A percentile compares a stretch with the other conserved stretches of the same genome.
Conservation (phyloP, 2,888 invertebrate species). For the Thera obeliscata region DNA sequence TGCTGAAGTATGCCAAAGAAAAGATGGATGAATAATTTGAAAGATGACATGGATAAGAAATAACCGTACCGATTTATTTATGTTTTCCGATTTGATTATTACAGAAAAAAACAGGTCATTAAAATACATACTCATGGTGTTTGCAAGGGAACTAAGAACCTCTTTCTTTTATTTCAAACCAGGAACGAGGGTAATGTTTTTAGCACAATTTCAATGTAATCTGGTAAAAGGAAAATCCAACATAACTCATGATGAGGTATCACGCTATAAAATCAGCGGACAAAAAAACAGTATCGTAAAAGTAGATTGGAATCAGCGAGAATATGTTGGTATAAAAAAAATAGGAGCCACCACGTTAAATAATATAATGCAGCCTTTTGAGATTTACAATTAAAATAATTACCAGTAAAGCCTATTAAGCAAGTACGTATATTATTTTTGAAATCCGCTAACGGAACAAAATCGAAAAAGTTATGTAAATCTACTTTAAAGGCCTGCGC, state of each 20-base stretch:
- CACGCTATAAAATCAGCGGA: slow-evolving; percentile 29
- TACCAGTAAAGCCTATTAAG: too few relatives aligned
- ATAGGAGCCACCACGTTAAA: slow-evolving; percentile 1
- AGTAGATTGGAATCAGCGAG: slow-evolving; percentile 24
- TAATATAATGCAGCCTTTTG: background rate
- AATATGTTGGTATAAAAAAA: slow-evolving; percentile 9
- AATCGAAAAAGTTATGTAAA: too few relatives aligned
- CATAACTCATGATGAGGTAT: slow-evolving; percentile 38
- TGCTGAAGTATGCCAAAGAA: too few relatives aligned
- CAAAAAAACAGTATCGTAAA: slow-evolving; percentile 35
- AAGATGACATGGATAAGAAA: too few relatives aligned
- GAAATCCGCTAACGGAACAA: too few relatives aligned
- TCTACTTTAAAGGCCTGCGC: too few relatives aligned
- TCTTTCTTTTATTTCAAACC: background rate
- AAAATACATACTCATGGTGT: background rate
- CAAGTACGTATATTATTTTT: too few relatives aligned
- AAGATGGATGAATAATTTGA: too few relatives aligned
- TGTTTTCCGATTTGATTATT: too few relatives aligned
- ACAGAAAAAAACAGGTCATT: background rate
- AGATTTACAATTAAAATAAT: too few relatives aligned
- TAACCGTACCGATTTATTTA: too few relatives aligned
- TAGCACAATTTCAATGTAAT: slow-evolving; percentile 24
- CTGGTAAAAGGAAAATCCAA: slow-evolving; percentile 34
- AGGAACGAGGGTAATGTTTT: background rate
- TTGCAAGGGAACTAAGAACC: background rate